A percentile compares a stretch with the other conserved stretches of the same genome.
phyloP scores from a whole-genome alignment of 2,888 invertebrate genomes.

The Atrina japonica region DNA sequence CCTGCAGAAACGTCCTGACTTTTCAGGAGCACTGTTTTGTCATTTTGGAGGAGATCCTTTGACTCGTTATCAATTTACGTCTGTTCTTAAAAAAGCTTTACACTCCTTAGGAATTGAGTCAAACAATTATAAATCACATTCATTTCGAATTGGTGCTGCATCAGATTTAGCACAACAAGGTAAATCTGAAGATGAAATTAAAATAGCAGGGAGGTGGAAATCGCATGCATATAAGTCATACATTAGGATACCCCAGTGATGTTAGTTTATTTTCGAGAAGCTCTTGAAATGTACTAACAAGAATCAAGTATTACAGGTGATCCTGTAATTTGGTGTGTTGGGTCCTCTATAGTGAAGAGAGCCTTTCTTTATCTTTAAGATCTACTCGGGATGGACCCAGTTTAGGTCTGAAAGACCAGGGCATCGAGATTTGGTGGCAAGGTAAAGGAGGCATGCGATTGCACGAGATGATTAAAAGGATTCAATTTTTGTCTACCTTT shows the following conservation, averaged over 20 bases:
- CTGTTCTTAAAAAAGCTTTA: too few relatives aligned
- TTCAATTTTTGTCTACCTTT: not conserved
- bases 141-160: slow-evolving; percentile 18
- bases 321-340: not conserved
- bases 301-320: not conserved
- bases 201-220: slow-evolving; percentile 9
- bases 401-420: not conserved
- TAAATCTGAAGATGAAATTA: slow-evolving; percentile 4
- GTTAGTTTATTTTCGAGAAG: not conserved
- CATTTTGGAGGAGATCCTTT: slow-evolving; percentile 18
- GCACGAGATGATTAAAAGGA: not conserved
- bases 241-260: not conserved
- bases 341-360: slow-evolving; percentile 11
- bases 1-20: too few relatives aligned
- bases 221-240: slow-evolving; percentile 6
- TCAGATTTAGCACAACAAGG: not conserved
- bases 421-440: slow-evolving; percentile 7
- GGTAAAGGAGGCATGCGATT: not conserved
- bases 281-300: not conserved
- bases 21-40: too few relatives aligned
- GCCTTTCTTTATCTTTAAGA: slow-evolving; percentile 4
- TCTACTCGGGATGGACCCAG: not conserved
- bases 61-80: too few relatives aligned
- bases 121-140: not conserved
- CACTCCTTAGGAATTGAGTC: not conserved